Percentiles rank a stretch among this genome's conserved stretches.
These are phyloP conservation scores for Strigamia crassipes DNA, from an alignment of 2,888 invertebrate genomes.

Conservation along the genomic window DNA sequence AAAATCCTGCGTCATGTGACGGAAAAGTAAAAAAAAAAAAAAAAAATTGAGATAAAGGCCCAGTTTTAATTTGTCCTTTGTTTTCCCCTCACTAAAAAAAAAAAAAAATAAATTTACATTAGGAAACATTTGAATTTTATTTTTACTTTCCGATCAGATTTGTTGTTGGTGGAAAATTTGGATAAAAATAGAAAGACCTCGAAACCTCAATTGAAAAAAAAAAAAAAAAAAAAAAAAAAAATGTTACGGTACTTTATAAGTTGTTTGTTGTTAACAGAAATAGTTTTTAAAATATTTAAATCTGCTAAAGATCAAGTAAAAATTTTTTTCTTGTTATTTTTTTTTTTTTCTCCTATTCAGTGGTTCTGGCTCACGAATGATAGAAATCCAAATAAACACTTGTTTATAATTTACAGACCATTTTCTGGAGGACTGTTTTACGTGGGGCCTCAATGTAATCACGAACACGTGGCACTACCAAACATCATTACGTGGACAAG, in stretches of 20 bases:
- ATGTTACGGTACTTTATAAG: neutral
- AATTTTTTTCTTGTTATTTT: neutral
- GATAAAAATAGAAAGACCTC: constrained; percentile 19
- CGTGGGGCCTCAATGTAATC: constrained; percentile 8
- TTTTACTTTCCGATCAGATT: constrained; percentile 2
- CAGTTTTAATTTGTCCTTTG: neutral
- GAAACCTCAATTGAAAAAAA: neutral
- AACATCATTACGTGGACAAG: constrained; percentile 30
- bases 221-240: neutral
- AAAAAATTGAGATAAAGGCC: neutral
- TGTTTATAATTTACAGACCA: constrained; percentile 25
- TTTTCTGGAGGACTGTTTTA: constrained; percentile 23
- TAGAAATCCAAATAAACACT: constrained; percentile 21
- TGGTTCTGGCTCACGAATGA: neutral
- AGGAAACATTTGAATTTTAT: neutral
- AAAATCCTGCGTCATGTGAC: neutral
- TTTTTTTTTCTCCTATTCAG: neutral
- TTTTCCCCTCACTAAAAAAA: neutral
- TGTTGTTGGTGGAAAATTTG: neutral
- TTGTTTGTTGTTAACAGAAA: neutral
- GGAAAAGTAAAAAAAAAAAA: neutral
- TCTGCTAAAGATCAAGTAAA: neutral
- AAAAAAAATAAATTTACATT: neutral
- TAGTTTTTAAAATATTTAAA: neutral
- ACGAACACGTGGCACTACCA: constrained; percentile 27